These are phyloP conservation scores for Cylas formicarius DNA, from an alignment of 1,140 invertebrate species.

Conservation along the genomic window DNA sequence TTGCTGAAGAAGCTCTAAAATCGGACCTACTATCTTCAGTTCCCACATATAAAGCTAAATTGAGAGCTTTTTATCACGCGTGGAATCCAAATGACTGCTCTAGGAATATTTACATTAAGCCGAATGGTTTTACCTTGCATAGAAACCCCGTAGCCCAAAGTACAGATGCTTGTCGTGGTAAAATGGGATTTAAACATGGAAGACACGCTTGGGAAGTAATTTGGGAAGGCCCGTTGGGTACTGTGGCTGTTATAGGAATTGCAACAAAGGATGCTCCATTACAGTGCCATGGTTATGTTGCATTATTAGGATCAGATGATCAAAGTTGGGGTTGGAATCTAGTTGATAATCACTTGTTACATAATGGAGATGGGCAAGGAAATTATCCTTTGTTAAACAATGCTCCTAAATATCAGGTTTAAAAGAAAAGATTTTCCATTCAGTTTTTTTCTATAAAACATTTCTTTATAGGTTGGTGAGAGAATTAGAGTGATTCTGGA, in stretches of 20 bases:
- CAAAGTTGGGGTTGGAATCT: conserved; percentile 99
- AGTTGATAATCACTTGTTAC: conserved; percentile 93
- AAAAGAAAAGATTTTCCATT: conserved; percentile 7
- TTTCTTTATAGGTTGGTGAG: conserved; percentile 77
- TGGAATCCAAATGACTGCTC: conserved; percentile 98
- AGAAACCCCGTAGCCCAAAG: conserved; percentile 96
- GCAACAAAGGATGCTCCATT: conserved; percentile 90
- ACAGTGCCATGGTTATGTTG: conserved; percentile 89
- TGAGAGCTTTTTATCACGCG: conserved; percentile 89
- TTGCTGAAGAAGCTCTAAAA: conserved; percentile 86
- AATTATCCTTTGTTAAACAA: conserved; percentile 95
- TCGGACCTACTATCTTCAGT: conserved; percentile 86
- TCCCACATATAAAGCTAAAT: conserved; percentile 87
- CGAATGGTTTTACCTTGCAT: conserved; percentile 95
- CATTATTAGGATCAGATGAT: conserved; percentile 89
- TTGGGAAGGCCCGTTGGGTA: conserved; percentile 97
- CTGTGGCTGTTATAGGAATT: conserved; percentile 91
- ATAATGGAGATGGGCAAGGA: conserved; percentile 93
- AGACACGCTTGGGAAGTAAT: conserved; percentile 98
- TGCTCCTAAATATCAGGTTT: conserved; percentile 95
- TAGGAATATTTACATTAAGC: conserved; percentile 93
- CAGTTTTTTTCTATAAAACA: conserved; percentile 4
- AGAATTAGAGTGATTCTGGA: conserved; percentile 94
- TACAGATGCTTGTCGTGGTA: conserved; percentile 92
- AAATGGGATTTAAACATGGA: conserved; percentile 88